Base-by-base conservation (phyloP, 2,888 invertebrate species). In the Cheilosia vernalis region DNA sequence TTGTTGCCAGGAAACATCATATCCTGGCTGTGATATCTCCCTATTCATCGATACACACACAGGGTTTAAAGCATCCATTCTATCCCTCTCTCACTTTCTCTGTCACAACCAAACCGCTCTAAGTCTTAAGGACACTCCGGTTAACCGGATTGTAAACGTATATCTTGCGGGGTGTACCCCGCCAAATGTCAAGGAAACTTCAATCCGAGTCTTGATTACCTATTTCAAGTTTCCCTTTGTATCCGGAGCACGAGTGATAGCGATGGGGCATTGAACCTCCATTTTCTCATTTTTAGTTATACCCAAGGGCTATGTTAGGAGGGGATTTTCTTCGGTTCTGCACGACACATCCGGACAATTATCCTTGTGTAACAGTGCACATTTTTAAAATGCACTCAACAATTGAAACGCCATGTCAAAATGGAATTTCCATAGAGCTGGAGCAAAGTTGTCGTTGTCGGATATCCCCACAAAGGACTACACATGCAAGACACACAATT, bases 171-270 rank as follows among this genome's bases (percentile, higher is more conserved):
- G 13, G 42, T 24, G 33, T 21, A 24, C 33, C 47, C 37, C 60
- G 47, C 27, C 56, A 73, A 73, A 44, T 69, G 58, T 53, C 51
- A 80, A 63, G 73, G 69, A 74, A 69, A 70, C 69, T 84, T 84
- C 79, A 79, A 73, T 83, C 55, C 73, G 17, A 73, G 58, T 83
- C 74, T 69, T 79, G 84, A 84, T 84, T 84, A 84, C 69, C 74
- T 70, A 64, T 70, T 84, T 60, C 40, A 30, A 61, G 42, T 19
- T 53, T 53, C 9, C 63, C 42, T 53, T 72, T 73, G 73, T 67
- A 60, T 55, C 44, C 24, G 17, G 30, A 30, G 2, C 61, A 37
- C 21, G 66, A 42, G 17, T 61, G 53, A 53, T 53, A 72, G 61
- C 27, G 17, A 27, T 61, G 9, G 30, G 30, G 21, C 61, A 53